A percentile compares a stretch with the other conserved stretches of the same genome.
These are phyloP conservation scores for Urocolius indicus DNA, from an alignment of 2,113 vertebrate genomes.

Conservation along the genomic window DNA sequence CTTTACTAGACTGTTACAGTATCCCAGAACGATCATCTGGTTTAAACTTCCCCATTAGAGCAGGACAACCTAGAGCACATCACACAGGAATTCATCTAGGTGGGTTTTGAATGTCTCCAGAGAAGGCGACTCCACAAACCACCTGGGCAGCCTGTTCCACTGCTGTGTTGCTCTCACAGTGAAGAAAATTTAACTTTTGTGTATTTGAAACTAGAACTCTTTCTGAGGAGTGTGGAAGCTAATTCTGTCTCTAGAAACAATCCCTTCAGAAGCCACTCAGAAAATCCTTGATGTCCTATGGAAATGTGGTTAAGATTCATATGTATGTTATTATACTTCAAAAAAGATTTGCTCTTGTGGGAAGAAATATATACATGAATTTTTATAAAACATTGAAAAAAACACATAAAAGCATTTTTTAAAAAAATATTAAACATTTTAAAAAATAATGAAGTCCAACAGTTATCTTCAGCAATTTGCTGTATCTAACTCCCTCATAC, in stretches of 20 bases:
- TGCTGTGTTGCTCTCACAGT: too few species aligned
- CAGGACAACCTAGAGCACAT: too few species aligned
- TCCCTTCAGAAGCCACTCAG: not conserved
- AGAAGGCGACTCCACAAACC: too few species aligned
- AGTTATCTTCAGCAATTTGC: not conserved
- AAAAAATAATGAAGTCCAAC: too few species aligned
- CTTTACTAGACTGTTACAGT: not conserved
- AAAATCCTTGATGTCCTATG: not conserved
- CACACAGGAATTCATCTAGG: too few species aligned
- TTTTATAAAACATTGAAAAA: not conserved
- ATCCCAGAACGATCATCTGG: too few species aligned
- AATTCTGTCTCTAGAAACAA: not conserved
- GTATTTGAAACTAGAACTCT: not conserved
- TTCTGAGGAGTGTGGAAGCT: not conserved
- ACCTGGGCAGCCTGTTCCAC: too few species aligned
- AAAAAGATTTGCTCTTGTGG: not conserved
- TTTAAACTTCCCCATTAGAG: too few species aligned
- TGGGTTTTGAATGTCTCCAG: too few species aligned
- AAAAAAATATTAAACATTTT: too few species aligned
- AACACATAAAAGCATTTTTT: not conserved
- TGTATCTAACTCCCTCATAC: not conserved
- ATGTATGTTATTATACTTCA: accelerated
- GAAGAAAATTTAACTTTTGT: too few species aligned
- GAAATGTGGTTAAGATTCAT: not conserved
- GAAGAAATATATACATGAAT: not conserved